Percentiles rank a stretch among this genome's conserved stretches.
phyloP scores from a whole-genome alignment of 2,113 vertebrate species.

The Xiphorhynchus elegans region DNA sequence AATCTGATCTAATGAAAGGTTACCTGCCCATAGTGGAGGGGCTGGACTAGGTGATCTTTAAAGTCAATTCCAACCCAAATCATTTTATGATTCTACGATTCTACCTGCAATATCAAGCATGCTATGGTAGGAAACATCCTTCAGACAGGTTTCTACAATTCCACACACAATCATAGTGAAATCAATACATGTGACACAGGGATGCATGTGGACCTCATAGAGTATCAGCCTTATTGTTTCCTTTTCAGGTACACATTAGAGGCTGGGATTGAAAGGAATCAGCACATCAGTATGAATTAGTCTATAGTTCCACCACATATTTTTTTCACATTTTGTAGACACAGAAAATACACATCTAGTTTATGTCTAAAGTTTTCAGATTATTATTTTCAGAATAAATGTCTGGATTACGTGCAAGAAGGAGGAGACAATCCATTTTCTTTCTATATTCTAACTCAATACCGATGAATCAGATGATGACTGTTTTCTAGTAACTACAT shows the following conservation, averaged over 20 bases:
- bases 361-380: background rate
- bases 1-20: background rate
- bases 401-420: background rate
- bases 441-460: background rate
- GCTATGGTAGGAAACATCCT: background rate
- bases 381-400: background rate
- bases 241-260: background rate
- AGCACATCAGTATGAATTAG: background rate
- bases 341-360: background rate
- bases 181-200: background rate
- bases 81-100: background rate
- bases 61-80: background rate
- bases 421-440: background rate
- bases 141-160: background rate
- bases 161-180: background rate
- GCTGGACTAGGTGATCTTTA: background rate
- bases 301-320: background rate
- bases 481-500: background rate
- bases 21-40: background rate
- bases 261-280: background rate
- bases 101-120: background rate
- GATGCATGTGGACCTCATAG: background rate
- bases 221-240: background rate
- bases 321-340: background rate
- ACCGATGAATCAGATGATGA: background rate